Evolutionary conservation across 2,113 vertebrate genomes (phyloP).

Genomic region (Hippoglossus stenolepis): DNA sequence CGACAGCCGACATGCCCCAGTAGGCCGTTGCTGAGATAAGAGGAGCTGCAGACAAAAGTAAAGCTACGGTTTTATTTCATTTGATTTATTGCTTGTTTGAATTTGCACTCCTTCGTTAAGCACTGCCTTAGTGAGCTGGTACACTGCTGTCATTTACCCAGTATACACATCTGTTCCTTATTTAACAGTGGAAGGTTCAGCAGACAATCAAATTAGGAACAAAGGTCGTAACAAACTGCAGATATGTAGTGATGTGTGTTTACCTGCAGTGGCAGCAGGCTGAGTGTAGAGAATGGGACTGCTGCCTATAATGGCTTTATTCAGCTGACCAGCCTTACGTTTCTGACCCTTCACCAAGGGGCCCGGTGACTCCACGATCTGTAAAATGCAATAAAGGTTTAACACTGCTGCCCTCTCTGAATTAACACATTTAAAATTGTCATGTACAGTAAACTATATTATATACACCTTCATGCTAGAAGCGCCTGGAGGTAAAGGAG

Average conservation of each 20-base stretch:
- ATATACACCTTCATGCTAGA: constrained; percentile 45
- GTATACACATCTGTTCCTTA: too few species aligned
- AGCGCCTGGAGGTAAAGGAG: constrained; percentile 68
- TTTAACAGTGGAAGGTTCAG: not conserved
- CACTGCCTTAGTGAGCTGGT: not conserved
- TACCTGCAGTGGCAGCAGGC: constrained; percentile 81
- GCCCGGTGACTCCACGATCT: constrained; percentile 72
- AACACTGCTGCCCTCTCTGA: not conserved
- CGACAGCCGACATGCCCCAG: constrained; percentile 79
- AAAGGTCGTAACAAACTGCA: not conserved
- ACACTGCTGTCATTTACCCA: not conserved
- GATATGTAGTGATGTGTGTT: constrained; percentile 19
- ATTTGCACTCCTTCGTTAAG: not conserved
- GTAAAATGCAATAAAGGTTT: not conserved
- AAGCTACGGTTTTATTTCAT: not conserved
- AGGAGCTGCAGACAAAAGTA: constrained; percentile 64
- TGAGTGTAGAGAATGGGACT: constrained; percentile 94
- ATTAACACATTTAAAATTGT: not conserved
- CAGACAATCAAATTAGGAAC: not conserved
- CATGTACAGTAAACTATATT: not conserved
- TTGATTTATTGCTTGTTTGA: not conserved
- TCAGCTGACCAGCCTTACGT: constrained; percentile 86
- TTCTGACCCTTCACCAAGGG: constrained; percentile 85
- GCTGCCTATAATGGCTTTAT: constrained; percentile 91
- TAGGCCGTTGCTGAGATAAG: constrained; percentile 79